A percentile compares a stretch with the other conserved stretches of the same genome.
Conservation (phyloP, 2,797 vertebrate species). For the Mustela erminea region DNA sequence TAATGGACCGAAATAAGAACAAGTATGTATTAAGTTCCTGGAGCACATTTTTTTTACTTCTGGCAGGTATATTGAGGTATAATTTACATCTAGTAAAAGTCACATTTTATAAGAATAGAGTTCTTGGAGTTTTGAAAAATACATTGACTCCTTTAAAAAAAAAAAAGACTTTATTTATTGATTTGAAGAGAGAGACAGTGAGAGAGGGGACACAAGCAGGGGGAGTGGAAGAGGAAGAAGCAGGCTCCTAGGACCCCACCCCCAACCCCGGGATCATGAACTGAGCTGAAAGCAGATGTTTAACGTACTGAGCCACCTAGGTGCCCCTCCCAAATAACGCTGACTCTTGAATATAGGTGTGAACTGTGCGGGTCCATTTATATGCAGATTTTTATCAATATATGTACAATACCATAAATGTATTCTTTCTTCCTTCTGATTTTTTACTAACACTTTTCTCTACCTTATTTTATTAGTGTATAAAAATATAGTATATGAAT, state of each 20-base stretch:
- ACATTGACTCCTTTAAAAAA: background rate
- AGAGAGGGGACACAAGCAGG: too few relatives aligned
- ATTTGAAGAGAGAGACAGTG: too few relatives aligned
- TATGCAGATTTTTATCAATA: background rate
- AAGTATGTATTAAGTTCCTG: background rate
- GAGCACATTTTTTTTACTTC: background rate
- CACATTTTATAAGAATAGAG: background rate
- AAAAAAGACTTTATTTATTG: too few relatives aligned
- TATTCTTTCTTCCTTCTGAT: background rate
- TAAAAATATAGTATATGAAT: background rate
- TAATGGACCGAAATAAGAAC: background rate
- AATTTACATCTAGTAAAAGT: conserved; percentile 1
- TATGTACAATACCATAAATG: background rate
- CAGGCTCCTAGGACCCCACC: too few relatives aligned
- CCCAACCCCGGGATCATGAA: too few relatives aligned
- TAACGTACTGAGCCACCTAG: too few relatives aligned
- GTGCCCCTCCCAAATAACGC: background rate
- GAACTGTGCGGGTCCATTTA: background rate
- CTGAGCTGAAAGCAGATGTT: too few relatives aligned
- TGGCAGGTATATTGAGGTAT: background rate
- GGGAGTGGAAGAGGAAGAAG: too few relatives aligned
- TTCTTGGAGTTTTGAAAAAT: background rate
- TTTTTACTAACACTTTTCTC: background rate
- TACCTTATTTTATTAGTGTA: background rate
- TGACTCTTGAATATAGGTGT: background rate